Percentiles rank a stretch among this genome's conserved stretches.
phyloP scores from a whole-genome alignment of 2,113 vertebrate genomes.

The Entelurus aequoreus region DNA sequence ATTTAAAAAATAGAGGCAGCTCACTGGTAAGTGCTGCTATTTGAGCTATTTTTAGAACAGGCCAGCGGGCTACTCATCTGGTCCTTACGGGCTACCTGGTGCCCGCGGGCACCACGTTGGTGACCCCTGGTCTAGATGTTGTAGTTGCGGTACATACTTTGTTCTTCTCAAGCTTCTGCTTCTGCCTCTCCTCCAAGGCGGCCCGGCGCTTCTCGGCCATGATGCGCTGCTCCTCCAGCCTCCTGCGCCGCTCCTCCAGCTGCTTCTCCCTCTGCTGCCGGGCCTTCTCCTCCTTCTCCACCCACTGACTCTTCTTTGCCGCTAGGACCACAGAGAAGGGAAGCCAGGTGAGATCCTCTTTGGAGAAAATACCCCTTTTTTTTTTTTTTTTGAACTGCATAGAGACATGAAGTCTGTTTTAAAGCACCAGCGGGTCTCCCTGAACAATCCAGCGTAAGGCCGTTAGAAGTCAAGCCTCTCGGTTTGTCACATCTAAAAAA shows the following conservation, averaged over 20 bases:
- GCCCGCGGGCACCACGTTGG: too few relatives aligned
- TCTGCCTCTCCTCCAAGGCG: conserved; percentile 86
- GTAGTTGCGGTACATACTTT: conserved; percentile 74
- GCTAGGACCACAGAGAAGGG: conserved; percentile 60
- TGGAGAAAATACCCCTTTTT: too few relatives aligned
- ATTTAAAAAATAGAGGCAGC: too few relatives aligned
- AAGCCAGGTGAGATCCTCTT: not conserved
- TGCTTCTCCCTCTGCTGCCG: conserved; percentile 85
- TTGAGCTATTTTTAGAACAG: too few relatives aligned
- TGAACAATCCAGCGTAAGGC: not conserved
- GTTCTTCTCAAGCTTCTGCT: conserved; percentile 92
- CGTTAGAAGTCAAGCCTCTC: not conserved
- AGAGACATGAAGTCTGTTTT: conserved; percentile 1
- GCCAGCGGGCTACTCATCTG: too few relatives aligned
- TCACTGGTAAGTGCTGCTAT: too few relatives aligned
- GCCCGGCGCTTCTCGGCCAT: conserved; percentile 83
- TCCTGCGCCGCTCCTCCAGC: conserved; percentile 84
- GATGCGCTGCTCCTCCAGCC: conserved; percentile 86
- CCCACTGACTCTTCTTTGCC: conserved; percentile 88
- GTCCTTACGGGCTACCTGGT: too few relatives aligned
- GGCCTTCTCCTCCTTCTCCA: conserved; percentile 94
- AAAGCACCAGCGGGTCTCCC: not conserved
- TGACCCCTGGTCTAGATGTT: too few relatives aligned
- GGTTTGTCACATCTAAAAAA: conserved; percentile 2
- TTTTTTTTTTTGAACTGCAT: not conserved